Evolutionary conservation across 2,113 vertebrate species (phyloP).

Genomic region (Oreochromis aureus): DNA sequence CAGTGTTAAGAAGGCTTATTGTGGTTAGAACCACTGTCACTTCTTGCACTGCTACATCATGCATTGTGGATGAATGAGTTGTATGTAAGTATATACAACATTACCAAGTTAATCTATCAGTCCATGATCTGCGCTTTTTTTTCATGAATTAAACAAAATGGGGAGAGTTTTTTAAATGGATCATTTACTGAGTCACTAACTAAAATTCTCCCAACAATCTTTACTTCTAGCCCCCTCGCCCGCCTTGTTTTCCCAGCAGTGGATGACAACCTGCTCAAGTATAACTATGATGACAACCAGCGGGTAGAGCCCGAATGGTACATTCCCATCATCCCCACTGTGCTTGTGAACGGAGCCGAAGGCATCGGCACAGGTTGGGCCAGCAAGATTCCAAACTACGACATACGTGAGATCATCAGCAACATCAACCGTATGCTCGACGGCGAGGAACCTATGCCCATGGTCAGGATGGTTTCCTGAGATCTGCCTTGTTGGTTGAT

Average conservation of each 20-base stretch:
- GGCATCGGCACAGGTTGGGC: constrained; percentile 98
- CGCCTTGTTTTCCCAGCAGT: constrained; percentile 84
- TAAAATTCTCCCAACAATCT: background rate
- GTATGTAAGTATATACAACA: background rate
- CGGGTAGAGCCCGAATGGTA: constrained; percentile 98
- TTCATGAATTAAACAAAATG: background rate
- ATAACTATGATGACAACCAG: constrained; percentile 93
- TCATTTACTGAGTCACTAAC: background rate
- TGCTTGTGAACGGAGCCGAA: constrained; percentile 90
- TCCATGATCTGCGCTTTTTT: background rate
- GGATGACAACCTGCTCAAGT: constrained; percentile 88
- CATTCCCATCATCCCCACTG: constrained; percentile 90
- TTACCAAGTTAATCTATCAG: background rate
- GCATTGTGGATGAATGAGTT: background rate
- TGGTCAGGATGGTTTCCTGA: constrained; percentile 74
- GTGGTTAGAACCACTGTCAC: background rate
- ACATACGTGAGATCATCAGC: constrained; percentile 85
- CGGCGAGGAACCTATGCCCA: constrained; percentile 83
- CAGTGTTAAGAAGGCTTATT: background rate
- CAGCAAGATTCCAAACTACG: constrained; percentile 88
- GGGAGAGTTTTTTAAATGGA: background rate
- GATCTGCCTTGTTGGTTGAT: background rate
- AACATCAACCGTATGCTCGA: constrained; percentile 88
- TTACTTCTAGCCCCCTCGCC: constrained; percentile 75
- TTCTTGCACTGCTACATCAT: background rate